Percentiles rank a stretch among this genome's conserved stretches.
These are phyloP conservation scores for Athene noctua DNA, from an alignment of 2,113 vertebrate genomes.

Conservation along the genomic window DNA sequence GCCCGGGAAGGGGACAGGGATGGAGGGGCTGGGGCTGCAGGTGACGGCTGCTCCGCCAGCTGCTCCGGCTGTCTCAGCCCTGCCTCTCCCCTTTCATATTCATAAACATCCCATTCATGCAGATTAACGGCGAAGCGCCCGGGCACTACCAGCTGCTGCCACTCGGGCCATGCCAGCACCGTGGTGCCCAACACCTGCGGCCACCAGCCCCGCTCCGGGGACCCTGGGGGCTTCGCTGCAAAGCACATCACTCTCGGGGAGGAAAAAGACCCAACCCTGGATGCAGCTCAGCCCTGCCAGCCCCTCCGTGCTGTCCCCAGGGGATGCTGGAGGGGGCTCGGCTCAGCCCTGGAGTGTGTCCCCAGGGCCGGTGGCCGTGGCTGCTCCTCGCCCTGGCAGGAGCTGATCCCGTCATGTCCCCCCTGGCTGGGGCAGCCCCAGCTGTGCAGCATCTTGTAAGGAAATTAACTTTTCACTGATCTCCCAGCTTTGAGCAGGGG, in stretches of 20 bases:
- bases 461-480: constrained; percentile 62
- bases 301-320: fast-evolving
- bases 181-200: neutral
- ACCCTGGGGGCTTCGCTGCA: fast-evolving
- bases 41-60: neutral
- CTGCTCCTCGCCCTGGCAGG: fast-evolving
- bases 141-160: constrained; percentile 17
- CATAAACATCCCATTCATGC: neutral
- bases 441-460: constrained; percentile 45
- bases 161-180: neutral
- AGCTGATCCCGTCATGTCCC: neutral
- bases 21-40: neutral
- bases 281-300: neutral
- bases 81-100: neutral
- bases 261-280: neutral
- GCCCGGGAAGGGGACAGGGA: fast-evolving
- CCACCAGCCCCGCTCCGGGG: fast-evolving
- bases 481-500: neutral
- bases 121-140: neutral
- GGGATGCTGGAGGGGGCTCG: neutral
- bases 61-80: neutral
- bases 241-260: neutral
- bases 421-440: neutral
- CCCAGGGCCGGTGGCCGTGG: neutral
- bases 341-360: neutral